Evolutionary conservation across 2,797 vertebrate genomes (phyloP).

Genomic region (Setipinna tenuifilis): DNA sequence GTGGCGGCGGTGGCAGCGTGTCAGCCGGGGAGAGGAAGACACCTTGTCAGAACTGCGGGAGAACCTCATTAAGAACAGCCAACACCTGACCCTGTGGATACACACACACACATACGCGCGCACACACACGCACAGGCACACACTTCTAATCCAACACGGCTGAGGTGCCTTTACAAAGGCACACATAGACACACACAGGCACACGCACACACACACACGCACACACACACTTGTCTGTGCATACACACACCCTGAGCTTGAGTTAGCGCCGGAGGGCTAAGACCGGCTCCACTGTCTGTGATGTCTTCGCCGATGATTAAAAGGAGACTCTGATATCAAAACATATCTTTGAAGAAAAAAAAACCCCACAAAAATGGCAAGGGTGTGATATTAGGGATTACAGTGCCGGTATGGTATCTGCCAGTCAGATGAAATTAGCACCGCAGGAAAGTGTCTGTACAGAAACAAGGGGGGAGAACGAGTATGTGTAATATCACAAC

Average conservation of each 20-base stretch:
- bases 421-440: not conserved
- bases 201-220: too few species aligned
- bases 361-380: not conserved
- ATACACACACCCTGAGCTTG: not conserved
- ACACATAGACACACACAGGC: too few species aligned
- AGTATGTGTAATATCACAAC: too few species aligned
- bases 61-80: conserved; percentile 47
- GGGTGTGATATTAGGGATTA: not conserved
- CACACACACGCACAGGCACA: conserved; percentile 12
- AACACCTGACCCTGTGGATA: conserved; percentile 32
- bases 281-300: not conserved
- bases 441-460: not conserved
- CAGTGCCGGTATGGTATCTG: not conserved
- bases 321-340: conserved; percentile 19
- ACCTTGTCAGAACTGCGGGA: conserved; percentile 40
- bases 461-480: not conserved
- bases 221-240: not conserved
- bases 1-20: not conserved
- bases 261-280: not conserved
- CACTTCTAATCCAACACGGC: too few species aligned
- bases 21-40: conserved; percentile 39
- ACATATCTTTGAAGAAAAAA: not conserved
- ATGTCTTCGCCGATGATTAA: not conserved
- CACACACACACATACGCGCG: conserved; percentile 37
- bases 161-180: too few species aligned